Base-by-base conservation (phyloP, 1,140 invertebrate genomes). In the Reticulitermes speratus region DNA sequence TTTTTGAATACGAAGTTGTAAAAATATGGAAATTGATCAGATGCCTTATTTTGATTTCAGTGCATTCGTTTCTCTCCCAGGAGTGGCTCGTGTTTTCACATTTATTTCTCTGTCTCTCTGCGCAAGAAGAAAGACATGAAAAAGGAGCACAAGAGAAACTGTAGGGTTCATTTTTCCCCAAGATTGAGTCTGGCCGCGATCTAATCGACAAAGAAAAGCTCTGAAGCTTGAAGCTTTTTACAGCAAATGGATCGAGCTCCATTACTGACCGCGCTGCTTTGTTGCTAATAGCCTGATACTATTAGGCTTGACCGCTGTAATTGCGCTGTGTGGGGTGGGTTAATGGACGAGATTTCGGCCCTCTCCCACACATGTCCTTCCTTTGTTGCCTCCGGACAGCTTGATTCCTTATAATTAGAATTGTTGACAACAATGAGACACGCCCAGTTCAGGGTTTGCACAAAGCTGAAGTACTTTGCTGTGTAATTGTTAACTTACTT, bases 121-220 rank as follows among this genome's bases (percentile, higher is more conserved):
- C 9, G 30, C 16, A 38, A 32, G 81, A 30, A 14, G 30, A 12
- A 30, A 82, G 38, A 30, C 81, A 21, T n/a, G 16, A 82, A 82
- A 25, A 30, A 30, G 38, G 30, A 44, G 30, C 16, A 30, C 23
- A 83, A 19, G 44, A 23, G 44, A 83, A 45, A 21, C 82, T 45
- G 44, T 52, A n/a, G 82, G 45, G 44, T 59, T 52, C 85, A 85
- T 84, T 85, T 85, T 85, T 85, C 85, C 85, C 85, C 38, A 69
- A 85, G 85, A 85, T 85, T 85, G 59, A 85, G 75, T 81, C 59
- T 65, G 55, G 85, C 65, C 44, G 52, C 85, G 44, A 23, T 84
- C 83, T 86, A 86, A 86, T 86, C 86, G 86, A 86, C 86, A 86
- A 86, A 86, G 86, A 86, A 86, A 86, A 86, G 86, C 86, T 84